Conservation (phyloP, 2,888 invertebrate species). For the Chrysolina haemoptera region DNA sequence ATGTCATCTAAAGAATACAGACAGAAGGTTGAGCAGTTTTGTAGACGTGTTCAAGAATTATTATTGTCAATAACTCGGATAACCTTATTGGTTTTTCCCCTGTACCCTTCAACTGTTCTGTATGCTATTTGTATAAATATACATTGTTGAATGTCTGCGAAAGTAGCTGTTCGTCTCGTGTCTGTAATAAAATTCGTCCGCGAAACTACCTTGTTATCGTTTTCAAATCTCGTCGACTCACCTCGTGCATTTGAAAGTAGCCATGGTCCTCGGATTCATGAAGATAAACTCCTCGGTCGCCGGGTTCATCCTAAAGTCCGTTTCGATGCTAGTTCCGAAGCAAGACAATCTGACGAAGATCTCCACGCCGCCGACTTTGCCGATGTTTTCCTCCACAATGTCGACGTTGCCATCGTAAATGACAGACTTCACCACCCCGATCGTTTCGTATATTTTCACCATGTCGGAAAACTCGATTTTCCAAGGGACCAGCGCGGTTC, state of each 20-base stretch:
- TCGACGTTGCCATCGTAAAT: constrained; percentile 43
- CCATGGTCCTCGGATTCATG: constrained; percentile 59
- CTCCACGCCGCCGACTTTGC: constrained; percentile 70
- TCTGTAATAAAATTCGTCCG: too few relatives aligned
- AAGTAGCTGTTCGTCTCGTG: too few relatives aligned
- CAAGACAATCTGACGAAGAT: constrained; percentile 72
- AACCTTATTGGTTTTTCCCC: too few relatives aligned
- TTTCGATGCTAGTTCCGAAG: constrained; percentile 70
- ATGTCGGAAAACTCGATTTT: constrained; percentile 70
- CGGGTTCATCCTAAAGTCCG: constrained; percentile 59
- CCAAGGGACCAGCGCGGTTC: constrained; percentile 70
- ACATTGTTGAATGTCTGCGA: too few relatives aligned
- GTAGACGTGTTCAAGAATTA: too few relatives aligned
- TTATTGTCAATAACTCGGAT: too few relatives aligned
- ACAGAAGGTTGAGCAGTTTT: too few relatives aligned
- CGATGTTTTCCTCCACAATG: constrained; percentile 51
- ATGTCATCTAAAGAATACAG: too few relatives aligned
- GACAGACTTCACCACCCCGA: constrained; percentile 63
- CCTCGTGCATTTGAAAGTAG: constrained; percentile 61
- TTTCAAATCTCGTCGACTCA: constrained; percentile 41
- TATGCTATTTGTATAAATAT: too few relatives aligned
- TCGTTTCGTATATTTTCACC: constrained; percentile 66
- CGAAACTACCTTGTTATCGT: too few relatives aligned
- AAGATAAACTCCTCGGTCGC: constrained; percentile 57
- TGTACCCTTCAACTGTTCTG: too few relatives aligned